phyloP scores from a whole-genome alignment of 2,888 invertebrate species.

The Tetheella fluctuosa region DNA sequence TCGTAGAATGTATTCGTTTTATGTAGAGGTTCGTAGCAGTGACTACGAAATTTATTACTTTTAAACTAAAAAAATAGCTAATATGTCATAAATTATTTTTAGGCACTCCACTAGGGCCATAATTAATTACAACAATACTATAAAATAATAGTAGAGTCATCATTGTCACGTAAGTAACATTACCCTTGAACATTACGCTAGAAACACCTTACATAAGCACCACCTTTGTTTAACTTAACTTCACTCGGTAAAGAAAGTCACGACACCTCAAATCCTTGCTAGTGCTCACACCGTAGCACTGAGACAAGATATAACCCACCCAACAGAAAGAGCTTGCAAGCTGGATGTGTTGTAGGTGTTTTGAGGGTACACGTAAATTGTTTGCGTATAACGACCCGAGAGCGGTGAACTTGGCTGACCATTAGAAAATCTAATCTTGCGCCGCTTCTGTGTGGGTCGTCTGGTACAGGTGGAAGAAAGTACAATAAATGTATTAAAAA shows the following conservation, averaged over 20 bases:
- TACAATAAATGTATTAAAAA: conserved; percentile 15
- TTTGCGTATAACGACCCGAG: conserved; percentile 43
- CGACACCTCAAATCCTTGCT: conserved; percentile 13
- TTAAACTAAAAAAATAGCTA: no score
- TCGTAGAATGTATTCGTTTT: no score
- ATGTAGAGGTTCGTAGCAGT: background rate
- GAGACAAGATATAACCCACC: conserved; percentile 16
- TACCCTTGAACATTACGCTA: background rate
- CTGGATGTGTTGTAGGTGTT: conserved; percentile 11
- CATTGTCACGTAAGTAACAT: background rate
- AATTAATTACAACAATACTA: background rate
- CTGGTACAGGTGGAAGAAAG: conserved; percentile 31
- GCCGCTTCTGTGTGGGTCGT: conserved; percentile 54
- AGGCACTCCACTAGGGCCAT: no score
- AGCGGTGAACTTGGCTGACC: conserved; percentile 56
- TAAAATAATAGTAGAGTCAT: background rate
- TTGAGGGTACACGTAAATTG: conserved; percentile 18
- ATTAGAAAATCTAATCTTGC: conserved; percentile 62
- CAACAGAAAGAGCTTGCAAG: conserved; percentile 15
- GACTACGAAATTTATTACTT: no score
- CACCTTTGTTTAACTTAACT: background rate
- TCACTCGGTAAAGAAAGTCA: background rate
- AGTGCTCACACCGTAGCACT: conserved; percentile 17
- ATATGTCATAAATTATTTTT: no score
- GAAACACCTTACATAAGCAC: background rate